Conservation (phyloP, 2,113 vertebrate species). For the Crotalus helleri region DNA sequence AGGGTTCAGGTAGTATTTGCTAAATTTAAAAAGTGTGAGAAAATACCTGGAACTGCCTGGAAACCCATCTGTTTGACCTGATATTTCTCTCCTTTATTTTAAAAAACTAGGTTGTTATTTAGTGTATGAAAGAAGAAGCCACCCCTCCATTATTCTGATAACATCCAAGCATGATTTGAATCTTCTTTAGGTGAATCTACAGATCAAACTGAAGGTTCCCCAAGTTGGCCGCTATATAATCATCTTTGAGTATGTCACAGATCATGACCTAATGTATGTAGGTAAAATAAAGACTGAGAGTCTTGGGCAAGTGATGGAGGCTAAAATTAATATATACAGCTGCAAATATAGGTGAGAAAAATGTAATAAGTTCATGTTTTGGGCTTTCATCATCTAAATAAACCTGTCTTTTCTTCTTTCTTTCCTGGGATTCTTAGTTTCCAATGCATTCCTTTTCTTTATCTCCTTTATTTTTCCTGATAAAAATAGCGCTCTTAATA, state of each 20-base stretch:
- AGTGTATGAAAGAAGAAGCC: not conserved
- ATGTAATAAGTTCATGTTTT: not conserved
- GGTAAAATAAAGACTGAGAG: constrained; percentile 68
- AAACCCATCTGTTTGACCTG: too few species aligned
- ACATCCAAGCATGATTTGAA: not conserved
- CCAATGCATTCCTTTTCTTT: not conserved
- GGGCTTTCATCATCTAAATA: not conserved
- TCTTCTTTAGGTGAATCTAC: constrained; percentile 73
- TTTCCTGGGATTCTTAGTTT: not conserved
- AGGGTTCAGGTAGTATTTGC: too few species aligned
- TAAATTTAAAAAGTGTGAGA: too few species aligned
- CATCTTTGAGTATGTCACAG: constrained; percentile 82
- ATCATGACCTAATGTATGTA: constrained; percentile 67
- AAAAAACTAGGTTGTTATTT: not conserved
- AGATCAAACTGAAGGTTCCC: constrained; percentile 75
- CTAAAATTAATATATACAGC: constrained; percentile 81
- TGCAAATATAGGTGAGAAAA: constrained; percentile 84
- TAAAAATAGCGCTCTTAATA: not conserved
- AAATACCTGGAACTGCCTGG: too few species aligned
- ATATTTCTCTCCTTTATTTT: not conserved
- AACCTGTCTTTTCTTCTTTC: not conserved
- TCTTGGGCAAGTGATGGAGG: constrained; percentile 53
- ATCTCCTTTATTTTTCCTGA: not conserved
- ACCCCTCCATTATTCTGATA: not conserved
- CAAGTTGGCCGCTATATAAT: constrained; percentile 74